Evolutionary conservation across 2,113 vertebrate genomes (phyloP).

Genomic region (Nyctereutes procyonoides): DNA sequence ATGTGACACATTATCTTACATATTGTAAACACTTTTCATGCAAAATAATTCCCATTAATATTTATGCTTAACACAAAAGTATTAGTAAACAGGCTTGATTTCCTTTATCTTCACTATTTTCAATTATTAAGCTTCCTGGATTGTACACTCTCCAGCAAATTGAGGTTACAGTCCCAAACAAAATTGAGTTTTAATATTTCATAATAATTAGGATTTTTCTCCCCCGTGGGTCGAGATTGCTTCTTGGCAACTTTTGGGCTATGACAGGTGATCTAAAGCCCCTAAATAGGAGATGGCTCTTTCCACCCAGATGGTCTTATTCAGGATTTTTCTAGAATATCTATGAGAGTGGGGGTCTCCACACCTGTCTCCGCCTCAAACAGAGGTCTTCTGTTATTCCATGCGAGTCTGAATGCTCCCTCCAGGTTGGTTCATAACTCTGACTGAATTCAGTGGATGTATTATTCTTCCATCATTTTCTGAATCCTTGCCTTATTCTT

Average conservation of each 20-base stretch:
- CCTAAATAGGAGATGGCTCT: not conserved
- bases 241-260: not conserved
- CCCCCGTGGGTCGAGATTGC: not conserved
- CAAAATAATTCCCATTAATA: not conserved
- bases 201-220: not conserved
- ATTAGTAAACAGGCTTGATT: not conserved
- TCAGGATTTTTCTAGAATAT: not conserved
- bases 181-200: not conserved
- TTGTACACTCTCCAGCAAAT: not conserved
- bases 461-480: not conserved
- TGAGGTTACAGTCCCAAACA: not conserved
- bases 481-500: fast-evolving
- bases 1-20: not conserved
- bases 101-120: not conserved
- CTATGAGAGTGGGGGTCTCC: not conserved
- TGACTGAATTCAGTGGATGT: fast-evolving
- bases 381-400: not conserved
- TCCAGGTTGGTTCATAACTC: not conserved
- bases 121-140: not conserved
- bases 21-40: not conserved
- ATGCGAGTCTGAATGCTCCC: not conserved
- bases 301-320: fast-evolving
- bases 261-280: not conserved
- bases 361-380: not conserved
- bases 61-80: not conserved